Percentiles rank a stretch among this genome's conserved stretches.
Conservation (phyloP, 2,888 invertebrate genomes). For the Aspidiotus rigidus region DNA sequence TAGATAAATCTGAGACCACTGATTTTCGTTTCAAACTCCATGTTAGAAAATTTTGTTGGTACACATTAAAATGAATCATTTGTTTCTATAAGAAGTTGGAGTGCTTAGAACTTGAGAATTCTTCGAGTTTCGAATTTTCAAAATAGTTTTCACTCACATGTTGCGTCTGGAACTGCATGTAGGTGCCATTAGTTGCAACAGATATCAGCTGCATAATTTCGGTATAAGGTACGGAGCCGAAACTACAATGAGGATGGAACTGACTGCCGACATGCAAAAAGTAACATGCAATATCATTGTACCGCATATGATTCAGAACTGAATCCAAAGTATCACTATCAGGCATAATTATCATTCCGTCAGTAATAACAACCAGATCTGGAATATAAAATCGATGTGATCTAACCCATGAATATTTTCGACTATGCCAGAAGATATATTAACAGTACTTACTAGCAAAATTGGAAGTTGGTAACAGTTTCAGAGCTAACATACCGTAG, state of each 20-base stretch:
- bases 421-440: not conserved
- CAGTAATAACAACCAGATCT: constrained; percentile 65
- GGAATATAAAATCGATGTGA: constrained; percentile 38
- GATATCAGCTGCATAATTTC: constrained; percentile 67
- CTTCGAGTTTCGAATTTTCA: not conserved
- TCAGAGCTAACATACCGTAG: constrained; percentile 64
- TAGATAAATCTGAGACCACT: constrained; percentile 39
- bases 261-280: constrained; percentile 62
- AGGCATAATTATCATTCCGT: constrained; percentile 62
- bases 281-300: constrained; percentile 62
- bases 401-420: not conserved
- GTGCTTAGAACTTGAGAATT: not conserved
- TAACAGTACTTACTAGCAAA: constrained; percentile 53
- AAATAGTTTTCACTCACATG: not conserved
- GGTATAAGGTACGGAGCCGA: constrained; percentile 61
- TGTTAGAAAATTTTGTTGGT: constrained; percentile 52
- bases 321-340: constrained; percentile 64
- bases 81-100: constrained; percentile 20
- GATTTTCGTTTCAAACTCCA: constrained; percentile 51
- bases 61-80: constrained; percentile 47
- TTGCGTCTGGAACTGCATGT: constrained; percentile 45
- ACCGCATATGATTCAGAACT: constrained; percentile 60
- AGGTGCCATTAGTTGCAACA: constrained; percentile 63
- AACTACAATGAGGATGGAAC: constrained; percentile 57
- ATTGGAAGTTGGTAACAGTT: constrained; percentile 64